Evolutionary conservation across 2,797 vertebrate genomes (phyloP), one percentile per base, ranked within the genome.

Genomic region (Bradypodion pumilum): DNA sequence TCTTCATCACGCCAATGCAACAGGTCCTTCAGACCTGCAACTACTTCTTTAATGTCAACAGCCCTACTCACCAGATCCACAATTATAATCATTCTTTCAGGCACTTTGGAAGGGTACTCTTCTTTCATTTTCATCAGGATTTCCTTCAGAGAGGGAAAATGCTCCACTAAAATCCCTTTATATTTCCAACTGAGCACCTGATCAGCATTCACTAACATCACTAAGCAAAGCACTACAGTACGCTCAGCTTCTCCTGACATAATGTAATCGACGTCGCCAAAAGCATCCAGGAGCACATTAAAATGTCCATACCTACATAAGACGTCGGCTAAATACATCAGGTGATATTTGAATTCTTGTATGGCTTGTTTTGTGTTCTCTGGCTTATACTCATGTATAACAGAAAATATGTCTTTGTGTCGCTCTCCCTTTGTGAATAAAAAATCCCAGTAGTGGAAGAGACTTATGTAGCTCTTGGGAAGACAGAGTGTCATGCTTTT

Each of bases 371-470:
- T 80, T 1, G 81, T 9, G 0, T 97, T 94, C 84, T 93, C 95
- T 0, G 96, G 96, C 73, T 92, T 96, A 7, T 96, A 97, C 0
- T 96, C 96, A 66, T 96, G 95, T 84, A 96, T 94, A 72, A 97
- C 91, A 46, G 93, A 88, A 89, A 94, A 66, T n/a, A 74, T 2
- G 0, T 95, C 93, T 88, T 69, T 94, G 74, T 81, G 87, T 68
- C 0, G 77, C 59, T 77, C 86, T 88, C 93, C 94, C 80, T 60
- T 91, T 87, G 91, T 87, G 70, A 95, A 95, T 85, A 97, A 91
- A 86, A 95, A 95, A 69, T 96, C 95, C 96, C 96, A 97, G 82
- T 94, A 95, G 86, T 97, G 92, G 40, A 96, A 29, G 52, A 97
- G 93, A 0, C 96, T 92, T 0, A 97, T 90, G 85, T 96, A 97